A percentile compares a stretch with the other conserved stretches of the same genome.
Conservation (phyloP, 2,888 invertebrate species). For the Hipparchia semele region DNA sequence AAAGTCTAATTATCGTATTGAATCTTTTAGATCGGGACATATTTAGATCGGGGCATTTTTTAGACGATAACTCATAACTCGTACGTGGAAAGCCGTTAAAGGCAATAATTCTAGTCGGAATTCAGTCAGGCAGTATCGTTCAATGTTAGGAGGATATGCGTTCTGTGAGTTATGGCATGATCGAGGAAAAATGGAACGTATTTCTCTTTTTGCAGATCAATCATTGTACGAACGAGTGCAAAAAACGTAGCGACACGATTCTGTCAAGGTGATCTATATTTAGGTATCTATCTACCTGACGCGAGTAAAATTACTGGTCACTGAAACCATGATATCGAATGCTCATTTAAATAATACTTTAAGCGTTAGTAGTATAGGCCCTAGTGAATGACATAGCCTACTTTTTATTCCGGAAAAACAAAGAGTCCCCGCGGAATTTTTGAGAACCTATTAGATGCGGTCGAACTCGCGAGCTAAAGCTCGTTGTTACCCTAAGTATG, state of each 20-base stretch:
- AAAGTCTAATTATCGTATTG: not conserved
- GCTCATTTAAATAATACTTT: no score
- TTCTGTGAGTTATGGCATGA: slow-evolving; percentile 14
- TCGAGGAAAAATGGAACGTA: slow-evolving; percentile 4
- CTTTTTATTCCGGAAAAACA: no score
- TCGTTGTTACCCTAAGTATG: no score
- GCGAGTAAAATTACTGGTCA: not conserved
- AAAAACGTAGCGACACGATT: slow-evolving; percentile 4
- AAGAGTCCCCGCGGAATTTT: no score
- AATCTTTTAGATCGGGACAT: not conserved
- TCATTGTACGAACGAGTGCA: not conserved
- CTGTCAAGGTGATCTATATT: not conserved
- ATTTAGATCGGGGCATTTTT: slow-evolving; percentile 11
- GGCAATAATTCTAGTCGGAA: slow-evolving; percentile 17
- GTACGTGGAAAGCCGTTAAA: slow-evolving; percentile 14
- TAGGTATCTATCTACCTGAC: not conserved
- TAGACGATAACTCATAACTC: slow-evolving; percentile 9
- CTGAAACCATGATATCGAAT: not conserved
- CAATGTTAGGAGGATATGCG: slow-evolving; percentile 4
- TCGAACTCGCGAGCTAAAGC: no score
- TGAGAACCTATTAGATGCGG: no score
- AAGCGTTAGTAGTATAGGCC: no score
- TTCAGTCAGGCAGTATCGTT: slow-evolving; percentile 11
- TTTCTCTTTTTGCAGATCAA: slow-evolving; percentile 8
- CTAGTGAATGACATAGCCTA: no score